Evolutionary conservation across 2,797 vertebrate genomes (phyloP).

Genomic region (Chelmon rostratus): DNA sequence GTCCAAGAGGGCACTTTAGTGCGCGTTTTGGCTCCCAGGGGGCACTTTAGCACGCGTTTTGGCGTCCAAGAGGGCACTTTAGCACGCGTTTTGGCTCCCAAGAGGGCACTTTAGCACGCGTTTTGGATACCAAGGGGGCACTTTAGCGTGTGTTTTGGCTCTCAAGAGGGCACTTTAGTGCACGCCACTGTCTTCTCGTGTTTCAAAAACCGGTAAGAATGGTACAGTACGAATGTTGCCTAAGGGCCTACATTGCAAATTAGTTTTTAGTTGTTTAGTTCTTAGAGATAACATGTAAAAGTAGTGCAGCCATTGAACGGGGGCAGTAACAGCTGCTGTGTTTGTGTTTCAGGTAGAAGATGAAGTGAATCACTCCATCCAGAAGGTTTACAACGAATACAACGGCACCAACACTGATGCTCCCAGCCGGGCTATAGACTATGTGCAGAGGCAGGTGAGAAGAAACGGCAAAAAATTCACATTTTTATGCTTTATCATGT

Average conservation of each 20-base stretch:
- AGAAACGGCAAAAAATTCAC: not conserved
- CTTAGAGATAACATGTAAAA: not conserved
- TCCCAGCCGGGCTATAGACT: slow-evolving; percentile 97
- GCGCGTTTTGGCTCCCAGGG: too few species aligned
- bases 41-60: too few species aligned
- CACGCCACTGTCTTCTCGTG: too few species aligned
- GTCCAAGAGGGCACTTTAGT: too few species aligned
- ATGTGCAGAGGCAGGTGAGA: slow-evolving; percentile 96
- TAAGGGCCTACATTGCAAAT: not conserved
- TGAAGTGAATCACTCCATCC: slow-evolving; percentile 95
- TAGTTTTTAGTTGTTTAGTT: slow-evolving; percentile 13
- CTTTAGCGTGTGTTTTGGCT: too few species aligned
- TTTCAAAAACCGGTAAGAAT: too few species aligned
- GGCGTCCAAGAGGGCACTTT: too few species aligned
- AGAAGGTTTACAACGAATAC: slow-evolving; percentile 95
- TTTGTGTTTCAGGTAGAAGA: slow-evolving; percentile 91
- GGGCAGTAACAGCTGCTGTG: slow-evolving; percentile 3
- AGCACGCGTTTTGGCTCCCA: too few species aligned
- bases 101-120: too few species aligned
- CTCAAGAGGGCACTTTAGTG: too few species aligned
- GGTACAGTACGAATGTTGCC: too few species aligned
- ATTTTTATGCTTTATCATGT: not conserved
- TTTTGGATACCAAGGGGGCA: too few species aligned
- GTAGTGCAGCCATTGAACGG: not conserved
- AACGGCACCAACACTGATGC: slow-evolving; percentile 95